Conservation (phyloP, 2,113 vertebrate species). For the Seriola rivoliana region DNA sequence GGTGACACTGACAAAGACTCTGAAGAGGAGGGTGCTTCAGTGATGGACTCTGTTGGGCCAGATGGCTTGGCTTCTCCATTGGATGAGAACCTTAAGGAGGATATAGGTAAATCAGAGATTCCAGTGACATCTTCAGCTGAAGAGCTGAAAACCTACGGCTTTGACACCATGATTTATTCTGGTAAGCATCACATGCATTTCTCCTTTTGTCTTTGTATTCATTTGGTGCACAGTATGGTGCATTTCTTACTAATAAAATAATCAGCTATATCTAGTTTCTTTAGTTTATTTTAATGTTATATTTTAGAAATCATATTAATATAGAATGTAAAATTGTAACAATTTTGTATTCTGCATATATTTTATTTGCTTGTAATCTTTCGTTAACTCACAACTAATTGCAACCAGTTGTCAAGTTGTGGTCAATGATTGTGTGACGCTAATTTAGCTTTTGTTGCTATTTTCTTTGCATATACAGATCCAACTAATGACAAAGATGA, state of each 20-base stretch:
- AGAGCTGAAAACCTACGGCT: not conserved
- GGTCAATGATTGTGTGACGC: not conserved
- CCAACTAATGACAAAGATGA: not conserved
- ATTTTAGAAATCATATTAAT: not conserved
- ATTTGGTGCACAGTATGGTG: not conserved
- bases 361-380: not conserved
- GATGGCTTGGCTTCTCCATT: conserved; percentile 16
- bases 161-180: not conserved
- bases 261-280: not conserved
- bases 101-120: not conserved
- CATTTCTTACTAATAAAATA: not conserved
- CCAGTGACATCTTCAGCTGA: not conserved
- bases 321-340: not conserved
- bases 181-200: conserved; percentile 40
- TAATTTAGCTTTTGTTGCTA: not conserved
- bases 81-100: conserved; percentile 32
- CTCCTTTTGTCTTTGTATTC: not conserved
- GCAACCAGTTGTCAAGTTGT: not conserved
- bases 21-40: conserved; percentile 1
- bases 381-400: not conserved
- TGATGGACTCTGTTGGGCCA: not conserved
- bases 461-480: conserved; percentile 44
- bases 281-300: no score
- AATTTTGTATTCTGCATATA: not conserved
- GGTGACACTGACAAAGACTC: conserved; percentile 13